phyloP scores from a whole-genome alignment of 2,113 vertebrate genomes.

The Motacilla alba region DNA sequence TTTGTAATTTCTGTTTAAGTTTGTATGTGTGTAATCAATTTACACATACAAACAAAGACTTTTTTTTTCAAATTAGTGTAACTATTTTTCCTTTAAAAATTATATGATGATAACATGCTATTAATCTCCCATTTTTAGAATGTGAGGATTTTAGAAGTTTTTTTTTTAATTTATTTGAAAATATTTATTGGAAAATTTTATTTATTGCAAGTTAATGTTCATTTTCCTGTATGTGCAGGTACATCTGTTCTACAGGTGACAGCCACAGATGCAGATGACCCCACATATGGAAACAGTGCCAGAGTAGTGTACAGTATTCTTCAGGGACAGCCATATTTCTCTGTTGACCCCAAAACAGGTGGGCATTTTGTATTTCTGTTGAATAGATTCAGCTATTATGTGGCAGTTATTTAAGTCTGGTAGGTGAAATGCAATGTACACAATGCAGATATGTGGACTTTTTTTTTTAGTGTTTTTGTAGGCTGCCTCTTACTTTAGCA shows the following conservation, averaged over 20 bases:
- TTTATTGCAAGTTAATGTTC: neutral
- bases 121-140: neutral
- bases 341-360: slow-evolving; percentile 97
- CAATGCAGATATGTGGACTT: neutral
- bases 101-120: neutral
- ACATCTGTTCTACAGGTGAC: slow-evolving; percentile 95
- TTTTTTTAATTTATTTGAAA: neutral
- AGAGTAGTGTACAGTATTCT: slow-evolving; percentile 96
- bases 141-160: neutral
- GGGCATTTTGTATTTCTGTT: neutral
- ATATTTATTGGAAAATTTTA: neutral
- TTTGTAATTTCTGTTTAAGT: neutral
- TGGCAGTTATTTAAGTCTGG: neutral
- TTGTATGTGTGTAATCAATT: neutral
- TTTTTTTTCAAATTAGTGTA: neutral
- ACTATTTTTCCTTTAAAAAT: neutral
- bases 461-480: neutral
- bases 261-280: slow-evolving; percentile 92
- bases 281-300: slow-evolving; percentile 95
- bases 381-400: neutral
- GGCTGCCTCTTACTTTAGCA: neutral
- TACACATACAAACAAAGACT: neutral
- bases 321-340: slow-evolving; percentile 97
- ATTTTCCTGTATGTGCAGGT: slow-evolving; percentile 74
- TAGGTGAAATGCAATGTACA: neutral